These are phyloP conservation scores for Ophthalmolycus amberensis DNA, from an alignment of 2,113 vertebrate species.

Conservation along the genomic window DNA sequence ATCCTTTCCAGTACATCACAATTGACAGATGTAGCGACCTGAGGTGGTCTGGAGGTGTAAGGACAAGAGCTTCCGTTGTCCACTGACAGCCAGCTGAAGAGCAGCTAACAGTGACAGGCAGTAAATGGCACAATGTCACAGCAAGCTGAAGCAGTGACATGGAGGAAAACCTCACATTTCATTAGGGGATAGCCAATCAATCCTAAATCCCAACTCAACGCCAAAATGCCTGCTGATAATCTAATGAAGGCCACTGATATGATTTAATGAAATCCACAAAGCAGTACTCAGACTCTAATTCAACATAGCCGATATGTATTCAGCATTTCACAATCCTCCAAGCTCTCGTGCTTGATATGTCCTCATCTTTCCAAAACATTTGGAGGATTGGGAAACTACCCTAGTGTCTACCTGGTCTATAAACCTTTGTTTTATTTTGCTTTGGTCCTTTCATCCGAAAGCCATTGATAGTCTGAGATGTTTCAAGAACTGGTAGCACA, in stretches of 20 bases:
- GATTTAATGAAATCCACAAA: constrained; percentile 56
- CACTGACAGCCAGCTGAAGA: constrained; percentile 22
- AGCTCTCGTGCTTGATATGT: constrained; percentile 14
- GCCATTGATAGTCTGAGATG: neutral
- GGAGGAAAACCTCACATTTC: constrained; percentile 58
- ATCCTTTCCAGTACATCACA: neutral
- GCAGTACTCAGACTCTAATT: constrained; percentile 43
- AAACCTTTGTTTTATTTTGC: neutral
- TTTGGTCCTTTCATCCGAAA: neutral
- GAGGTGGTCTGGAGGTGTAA: constrained; percentile 4
- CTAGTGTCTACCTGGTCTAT: neutral
- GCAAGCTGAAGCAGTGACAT: constrained; percentile 34
- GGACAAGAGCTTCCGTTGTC: constrained; percentile 7
- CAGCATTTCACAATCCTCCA: constrained; percentile 28
- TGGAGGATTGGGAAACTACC: neutral
- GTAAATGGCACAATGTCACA: constrained; percentile 28
- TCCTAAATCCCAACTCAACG: constrained; percentile 44
- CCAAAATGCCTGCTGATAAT: constrained; percentile 53
- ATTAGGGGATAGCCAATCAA: constrained; percentile 51
- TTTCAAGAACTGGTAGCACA: constrained; percentile 2
- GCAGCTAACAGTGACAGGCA: constrained; percentile 36
- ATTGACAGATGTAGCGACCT: constrained; percentile 1
- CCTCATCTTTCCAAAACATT: neutral
- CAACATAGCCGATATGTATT: constrained; percentile 40
- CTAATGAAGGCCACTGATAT: constrained; percentile 59